Percentiles rank a stretch among this genome's conserved stretches.
These are phyloP conservation scores for Ormyrus labotus DNA, from an alignment of 2,888 invertebrate species.

Conservation along the genomic window DNA sequence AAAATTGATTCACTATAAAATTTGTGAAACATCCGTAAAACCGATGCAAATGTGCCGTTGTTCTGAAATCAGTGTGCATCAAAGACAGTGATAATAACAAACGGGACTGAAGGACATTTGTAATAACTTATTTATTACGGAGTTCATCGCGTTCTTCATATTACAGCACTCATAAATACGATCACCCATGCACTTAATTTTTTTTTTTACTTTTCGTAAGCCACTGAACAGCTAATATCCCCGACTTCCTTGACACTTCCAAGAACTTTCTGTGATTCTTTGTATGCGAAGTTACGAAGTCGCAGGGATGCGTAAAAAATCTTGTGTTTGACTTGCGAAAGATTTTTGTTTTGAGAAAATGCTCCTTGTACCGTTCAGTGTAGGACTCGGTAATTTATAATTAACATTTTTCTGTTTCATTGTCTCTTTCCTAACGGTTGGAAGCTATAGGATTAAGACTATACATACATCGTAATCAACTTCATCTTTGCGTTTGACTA, in stretches of 20 bases:
- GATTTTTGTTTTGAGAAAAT: slow-evolving; percentile 28
- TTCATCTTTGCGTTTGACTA: slow-evolving; percentile 51
- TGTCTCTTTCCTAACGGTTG: slow-evolving; percentile 18
- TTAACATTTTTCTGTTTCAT: slow-evolving; percentile 10
- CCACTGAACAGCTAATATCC: slow-evolving; percentile 8
- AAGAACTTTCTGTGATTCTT: slow-evolving; percentile 15
- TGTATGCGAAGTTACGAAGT: slow-evolving; percentile 17
- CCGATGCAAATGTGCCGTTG: slow-evolving; percentile 11
- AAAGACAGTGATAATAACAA: slow-evolving; percentile 42
- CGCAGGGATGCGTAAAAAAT: slow-evolving; percentile 27
- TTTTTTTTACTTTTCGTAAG: slow-evolving; percentile 23
- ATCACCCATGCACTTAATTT: slow-evolving; percentile 38
- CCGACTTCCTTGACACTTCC: slow-evolving; percentile 13
- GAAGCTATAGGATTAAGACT: slow-evolving; percentile 52
- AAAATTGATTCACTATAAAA: slow-evolving; percentile 5
- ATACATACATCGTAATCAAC: slow-evolving; percentile 33
- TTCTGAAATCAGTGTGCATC: slow-evolving; percentile 35
- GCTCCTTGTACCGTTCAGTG: slow-evolving; percentile 7
- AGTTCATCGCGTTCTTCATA: slow-evolving; percentile 54
- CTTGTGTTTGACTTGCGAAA: slow-evolving; percentile 16
- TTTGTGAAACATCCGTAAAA: neutral
- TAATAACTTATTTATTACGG: slow-evolving; percentile 62
- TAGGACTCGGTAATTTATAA: slow-evolving; percentile 36
- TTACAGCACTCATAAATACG: slow-evolving; percentile 59
- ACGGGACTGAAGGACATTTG: slow-evolving; percentile 40